Conservation (phyloP, 2,797 vertebrate species). For the Chelonia mydas region DNA sequence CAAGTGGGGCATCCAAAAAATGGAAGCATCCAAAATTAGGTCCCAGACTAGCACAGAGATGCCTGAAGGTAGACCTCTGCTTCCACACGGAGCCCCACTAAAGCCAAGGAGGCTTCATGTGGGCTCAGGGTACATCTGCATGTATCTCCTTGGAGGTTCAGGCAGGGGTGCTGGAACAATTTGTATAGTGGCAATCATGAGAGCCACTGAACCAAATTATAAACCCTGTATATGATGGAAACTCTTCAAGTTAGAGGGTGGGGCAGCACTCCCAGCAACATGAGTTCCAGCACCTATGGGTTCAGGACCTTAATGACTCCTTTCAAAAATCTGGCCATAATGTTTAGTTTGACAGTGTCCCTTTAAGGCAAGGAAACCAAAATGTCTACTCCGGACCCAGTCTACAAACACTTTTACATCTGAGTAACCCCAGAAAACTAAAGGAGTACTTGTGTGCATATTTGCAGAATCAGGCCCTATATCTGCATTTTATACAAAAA, state of each 20-base stretch:
- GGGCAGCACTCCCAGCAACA: too few relatives aligned
- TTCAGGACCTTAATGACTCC: background rate
- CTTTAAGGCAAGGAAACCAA: constrained; percentile 57
- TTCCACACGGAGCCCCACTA: too few relatives aligned
- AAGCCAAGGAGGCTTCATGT: background rate
- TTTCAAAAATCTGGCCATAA: background rate
- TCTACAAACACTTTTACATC: background rate
- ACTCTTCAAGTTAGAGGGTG: too few relatives aligned
- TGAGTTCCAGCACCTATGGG: background rate
- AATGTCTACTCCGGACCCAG: background rate
- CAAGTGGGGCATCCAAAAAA: background rate
- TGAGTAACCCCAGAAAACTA: background rate
- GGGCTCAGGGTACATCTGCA: background rate
- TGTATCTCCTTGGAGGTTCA: background rate
- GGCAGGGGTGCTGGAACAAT: too few relatives aligned
- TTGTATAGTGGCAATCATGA: too few relatives aligned
- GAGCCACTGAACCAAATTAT: too few relatives aligned
- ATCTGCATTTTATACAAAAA: background rate
- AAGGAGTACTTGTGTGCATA: background rate
- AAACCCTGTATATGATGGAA: too few relatives aligned
- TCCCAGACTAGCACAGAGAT: background rate
- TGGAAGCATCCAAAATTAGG: background rate
- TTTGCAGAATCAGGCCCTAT: background rate
- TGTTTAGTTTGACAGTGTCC: constrained; percentile 68
- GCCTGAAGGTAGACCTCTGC: background rate